Evolutionary conservation across 37 sponge, comb jelly and placozoan genomes (phyloP).

Genomic region (Diacarnus erythraeanus): DNA sequence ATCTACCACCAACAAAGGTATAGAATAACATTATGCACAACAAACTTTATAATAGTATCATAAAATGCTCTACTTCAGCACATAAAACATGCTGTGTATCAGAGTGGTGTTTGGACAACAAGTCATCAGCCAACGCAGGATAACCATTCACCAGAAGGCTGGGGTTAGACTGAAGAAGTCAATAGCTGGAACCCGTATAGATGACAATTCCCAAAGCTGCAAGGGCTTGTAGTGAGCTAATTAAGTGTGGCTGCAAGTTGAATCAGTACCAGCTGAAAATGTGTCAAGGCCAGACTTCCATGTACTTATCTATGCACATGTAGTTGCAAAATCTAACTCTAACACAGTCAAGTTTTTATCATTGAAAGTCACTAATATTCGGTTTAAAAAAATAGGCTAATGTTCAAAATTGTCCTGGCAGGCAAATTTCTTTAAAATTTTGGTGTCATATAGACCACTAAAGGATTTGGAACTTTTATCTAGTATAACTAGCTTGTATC

Average conservation of each 20-base stretch:
- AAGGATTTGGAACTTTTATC: too few species aligned
- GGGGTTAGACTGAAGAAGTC: neutral
- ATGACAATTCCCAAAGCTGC: conserved; percentile 1
- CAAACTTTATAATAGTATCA: neutral
- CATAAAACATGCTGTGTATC: neutral
- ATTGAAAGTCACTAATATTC: too few species aligned
- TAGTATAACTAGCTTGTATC: too few species aligned
- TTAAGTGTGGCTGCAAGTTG: conserved; percentile 3
- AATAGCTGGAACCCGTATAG: neutral
- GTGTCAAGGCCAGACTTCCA: neutral
- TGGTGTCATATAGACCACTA: too few species aligned
- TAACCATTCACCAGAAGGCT: conserved; percentile 8
- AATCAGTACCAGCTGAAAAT: conserved; percentile 2
- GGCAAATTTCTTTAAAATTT: too few species aligned
- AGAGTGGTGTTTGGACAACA: neutral
- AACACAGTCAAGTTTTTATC: too few species aligned
- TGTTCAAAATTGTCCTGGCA: too few species aligned
- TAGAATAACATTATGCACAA: neutral
- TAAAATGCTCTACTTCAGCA: conserved; percentile 7
- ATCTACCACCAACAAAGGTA: neutral
- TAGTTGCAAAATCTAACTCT: neutral
- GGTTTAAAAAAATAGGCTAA: too few species aligned
- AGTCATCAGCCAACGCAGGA: neutral
- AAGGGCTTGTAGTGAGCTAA: neutral
- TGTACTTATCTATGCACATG: conserved; percentile 12